Conservation (phyloP, 2,888 invertebrate genomes). For the Nomada hirtipes region DNA sequence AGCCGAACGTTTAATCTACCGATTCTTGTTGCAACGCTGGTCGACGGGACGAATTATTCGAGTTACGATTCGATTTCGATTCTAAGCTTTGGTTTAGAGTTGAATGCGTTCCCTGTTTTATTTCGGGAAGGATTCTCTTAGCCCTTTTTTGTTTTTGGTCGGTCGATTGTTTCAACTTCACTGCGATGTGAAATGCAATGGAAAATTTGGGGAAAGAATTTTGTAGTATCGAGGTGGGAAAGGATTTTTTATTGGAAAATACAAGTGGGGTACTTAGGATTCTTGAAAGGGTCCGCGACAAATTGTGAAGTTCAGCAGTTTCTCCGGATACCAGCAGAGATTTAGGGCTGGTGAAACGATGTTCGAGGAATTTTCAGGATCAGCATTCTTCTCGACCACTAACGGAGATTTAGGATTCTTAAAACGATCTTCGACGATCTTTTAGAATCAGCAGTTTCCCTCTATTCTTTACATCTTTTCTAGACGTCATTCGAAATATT, state of each 20-base stretch:
- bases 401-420: slow-evolving; percentile 7
- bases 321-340: background rate
- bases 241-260: background rate
- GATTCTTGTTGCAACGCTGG: slow-evolving; percentile 51
- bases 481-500: too few species aligned
- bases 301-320: slow-evolving; percentile 10
- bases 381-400: slow-evolving; percentile 1
- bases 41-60: slow-evolving; percentile 23
- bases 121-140: too few species aligned
- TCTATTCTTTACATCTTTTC: too few species aligned
- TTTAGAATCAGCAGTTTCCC: background rate
- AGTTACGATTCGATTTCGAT: slow-evolving; percentile 11
- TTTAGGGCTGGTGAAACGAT: slow-evolving; percentile 2
- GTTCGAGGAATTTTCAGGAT: background rate
- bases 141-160: too few species aligned
- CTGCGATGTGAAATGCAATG: too few species aligned
- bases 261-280: background rate
- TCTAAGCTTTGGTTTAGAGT: background rate
- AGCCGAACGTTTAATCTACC: slow-evolving; percentile 52
- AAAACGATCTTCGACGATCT: slow-evolving; percentile 2
- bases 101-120: too few species aligned
- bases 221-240: background rate
- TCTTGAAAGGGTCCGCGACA: background rate
- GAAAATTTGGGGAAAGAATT: too few species aligned
- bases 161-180: too few species aligned